These are phyloP conservation scores for Fulica atra DNA, from an alignment of 2,113 vertebrate species.

Conservation along the genomic window DNA sequence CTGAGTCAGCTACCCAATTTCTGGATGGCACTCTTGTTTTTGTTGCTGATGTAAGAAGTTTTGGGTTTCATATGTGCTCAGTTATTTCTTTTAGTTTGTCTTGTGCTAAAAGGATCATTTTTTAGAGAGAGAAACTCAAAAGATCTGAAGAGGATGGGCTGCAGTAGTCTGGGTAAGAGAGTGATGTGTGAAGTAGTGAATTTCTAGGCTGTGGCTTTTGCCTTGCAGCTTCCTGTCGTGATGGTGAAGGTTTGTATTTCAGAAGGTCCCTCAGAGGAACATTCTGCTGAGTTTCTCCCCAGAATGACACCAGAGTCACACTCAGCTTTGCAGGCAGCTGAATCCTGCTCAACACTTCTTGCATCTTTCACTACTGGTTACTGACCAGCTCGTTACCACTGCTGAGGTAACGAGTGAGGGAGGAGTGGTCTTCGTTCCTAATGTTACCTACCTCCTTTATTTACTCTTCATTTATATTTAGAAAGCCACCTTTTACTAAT, in stretches of 20 bases:
- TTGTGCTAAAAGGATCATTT: not conserved
- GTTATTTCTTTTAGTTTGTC: not conserved
- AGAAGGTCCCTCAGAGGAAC: not conserved
- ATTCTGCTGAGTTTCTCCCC: not conserved
- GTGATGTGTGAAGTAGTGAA: not conserved
- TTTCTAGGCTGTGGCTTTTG: not conserved
- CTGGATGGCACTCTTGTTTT: not conserved
- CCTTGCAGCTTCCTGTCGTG: rapidly evolving
- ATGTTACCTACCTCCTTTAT: not conserved
- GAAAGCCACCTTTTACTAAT: not conserved
- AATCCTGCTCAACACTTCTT: not conserved
- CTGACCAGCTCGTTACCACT: too few species aligned
- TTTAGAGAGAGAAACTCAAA: not conserved
- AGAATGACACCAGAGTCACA: not conserved
- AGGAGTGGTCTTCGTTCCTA: not conserved
- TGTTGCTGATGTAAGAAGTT: not conserved
- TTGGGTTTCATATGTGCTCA: not conserved
- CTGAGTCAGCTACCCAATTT: not conserved
- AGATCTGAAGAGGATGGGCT: not conserved
- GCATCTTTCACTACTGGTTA: not conserved
- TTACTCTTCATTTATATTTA: not conserved
- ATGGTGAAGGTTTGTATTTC: not conserved
- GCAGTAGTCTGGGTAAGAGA: not conserved
- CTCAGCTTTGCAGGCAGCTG: not conserved
- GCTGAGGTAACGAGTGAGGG: not conserved